Evolutionary conservation across 2,113 vertebrate species (phyloP).

Genomic region (Lepidothrix coronata): DNA sequence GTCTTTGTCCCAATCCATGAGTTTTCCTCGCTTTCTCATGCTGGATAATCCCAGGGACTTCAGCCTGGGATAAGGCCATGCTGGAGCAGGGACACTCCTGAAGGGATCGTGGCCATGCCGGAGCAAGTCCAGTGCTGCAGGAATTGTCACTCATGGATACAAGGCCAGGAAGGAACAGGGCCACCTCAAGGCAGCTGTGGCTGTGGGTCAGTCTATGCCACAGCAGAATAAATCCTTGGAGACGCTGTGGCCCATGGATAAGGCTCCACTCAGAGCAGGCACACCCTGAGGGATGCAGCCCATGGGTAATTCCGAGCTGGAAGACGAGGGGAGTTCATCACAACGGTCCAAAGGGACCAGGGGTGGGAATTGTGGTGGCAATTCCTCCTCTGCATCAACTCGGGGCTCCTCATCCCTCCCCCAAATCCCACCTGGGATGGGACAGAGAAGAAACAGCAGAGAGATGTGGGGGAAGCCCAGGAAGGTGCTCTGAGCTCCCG

Average conservation of each 20-base stretch:
- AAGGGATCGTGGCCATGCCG: too few relatives aligned
- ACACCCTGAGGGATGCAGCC: too few relatives aligned
- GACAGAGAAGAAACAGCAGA: neutral
- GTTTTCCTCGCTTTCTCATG: neutral
- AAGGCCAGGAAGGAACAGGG: neutral
- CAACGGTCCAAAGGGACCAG: neutral
- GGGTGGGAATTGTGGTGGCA: neutral
- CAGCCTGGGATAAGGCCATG: too few relatives aligned
- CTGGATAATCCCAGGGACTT: too few relatives aligned
- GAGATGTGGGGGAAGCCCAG: fast-evolving
- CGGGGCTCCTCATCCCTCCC: neutral
- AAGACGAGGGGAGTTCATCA: too few relatives aligned
- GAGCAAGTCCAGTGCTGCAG: too few relatives aligned
- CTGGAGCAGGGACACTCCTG: too few relatives aligned
- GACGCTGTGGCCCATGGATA: neutral
- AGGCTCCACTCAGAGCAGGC: neutral
- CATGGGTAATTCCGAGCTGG: too few relatives aligned
- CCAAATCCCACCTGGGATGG: fast-evolving
- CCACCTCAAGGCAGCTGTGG: neutral
- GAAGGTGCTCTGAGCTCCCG: fast-evolving
- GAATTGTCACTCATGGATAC: neutral
- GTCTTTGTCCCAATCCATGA: neutral
- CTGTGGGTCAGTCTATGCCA: too few relatives aligned
- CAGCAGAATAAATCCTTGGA: neutral
- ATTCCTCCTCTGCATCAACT: neutral